Evolutionary conservation across 1,140 invertebrate genomes (phyloP), one percentile per base, ranked within the genome.

Genomic region (Lepidostoma basale): DNA sequence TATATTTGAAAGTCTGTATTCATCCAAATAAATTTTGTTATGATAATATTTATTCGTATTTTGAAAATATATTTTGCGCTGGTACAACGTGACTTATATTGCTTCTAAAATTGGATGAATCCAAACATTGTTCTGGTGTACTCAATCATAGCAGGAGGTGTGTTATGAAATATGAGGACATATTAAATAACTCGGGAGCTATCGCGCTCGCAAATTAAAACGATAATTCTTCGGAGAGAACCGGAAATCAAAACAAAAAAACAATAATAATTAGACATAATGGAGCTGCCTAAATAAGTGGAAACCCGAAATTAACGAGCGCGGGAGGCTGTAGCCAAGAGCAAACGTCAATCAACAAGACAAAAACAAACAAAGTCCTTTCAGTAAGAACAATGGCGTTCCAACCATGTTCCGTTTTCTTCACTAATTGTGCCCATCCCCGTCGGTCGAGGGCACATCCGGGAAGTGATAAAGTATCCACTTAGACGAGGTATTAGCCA

Each of bases 381-480:
- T 54, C 49, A 28, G 2, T 3, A 54, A 54, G 25, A 54, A 54
- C 49, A 54, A 54, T 54, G 20, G 49, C 49, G 25, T 54, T 30
- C 49, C 26, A 3, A 54, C 25, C 26, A 30, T 54, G 26, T 28
- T 54, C 9, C 49, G 49, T 26, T 33, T 54, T 54, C 49, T 54
- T 54, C 49, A n/a, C 26, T 54, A 54, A 54, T 54, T 54, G 49
- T 54, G 49, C 25, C 47, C 47, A 30, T 28, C 26, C 49, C 26
- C 26, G 14, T 36, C 14, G 49, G 49, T 30, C 23, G 28, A 22
- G 16, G 62, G 14, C 26, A 62, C 45, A 60, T 59, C 63, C 68
- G 68, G 62, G 49, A 70, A 66, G 68, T 70, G 68, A 70, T 70
- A 70, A 66, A 70, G 68, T 66, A 66, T 66, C 68, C 68, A 60